Conservation (phyloP, 2,113 vertebrate genomes). For the Brachypodius melanocephalos region DNA sequence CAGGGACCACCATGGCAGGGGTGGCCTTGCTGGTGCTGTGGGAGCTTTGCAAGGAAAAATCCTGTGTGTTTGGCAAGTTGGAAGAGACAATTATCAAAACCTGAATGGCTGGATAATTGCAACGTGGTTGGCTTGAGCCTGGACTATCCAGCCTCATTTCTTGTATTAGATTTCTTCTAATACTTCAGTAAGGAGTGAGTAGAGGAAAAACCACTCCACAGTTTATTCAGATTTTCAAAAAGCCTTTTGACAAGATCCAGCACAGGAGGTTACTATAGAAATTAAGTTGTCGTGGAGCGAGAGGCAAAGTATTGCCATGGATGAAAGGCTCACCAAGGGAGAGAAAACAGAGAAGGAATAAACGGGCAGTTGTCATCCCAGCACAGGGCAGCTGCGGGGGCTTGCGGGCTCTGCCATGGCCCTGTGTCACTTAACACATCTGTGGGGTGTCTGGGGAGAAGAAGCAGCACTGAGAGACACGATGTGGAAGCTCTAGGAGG, state of each 20-base stretch:
- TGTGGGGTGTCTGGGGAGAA: accelerated
- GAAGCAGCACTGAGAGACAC: not conserved
- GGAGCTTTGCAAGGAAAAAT: not conserved
- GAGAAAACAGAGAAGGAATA: not conserved
- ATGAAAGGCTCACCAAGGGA: slow-evolving; percentile 27
- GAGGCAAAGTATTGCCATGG: slow-evolving; percentile 4
- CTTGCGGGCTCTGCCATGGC: accelerated
- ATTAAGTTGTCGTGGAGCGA: slow-evolving; percentile 39
- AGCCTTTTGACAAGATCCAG: slow-evolving; percentile 35
- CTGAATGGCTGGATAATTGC: not conserved
- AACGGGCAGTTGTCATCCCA: not conserved
- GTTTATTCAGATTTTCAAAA: slow-evolving; percentile 65
- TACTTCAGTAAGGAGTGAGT: slow-evolving; percentile 18
- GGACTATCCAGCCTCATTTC: not conserved
- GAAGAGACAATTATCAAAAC: not conserved
- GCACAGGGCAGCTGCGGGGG: not conserved
- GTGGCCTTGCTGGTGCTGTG: accelerated
- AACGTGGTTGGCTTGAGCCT: not conserved
- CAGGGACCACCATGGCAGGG: not conserved
- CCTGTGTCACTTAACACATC: accelerated
- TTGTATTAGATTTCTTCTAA: not conserved
- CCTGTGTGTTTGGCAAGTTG: not conserved
- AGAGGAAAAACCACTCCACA: slow-evolving; percentile 18
- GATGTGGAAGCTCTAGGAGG: not conserved
- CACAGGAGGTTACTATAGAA: slow-evolving; percentile 60